Evolutionary conservation across 2,888 invertebrate species (phyloP), one percentile per base, ranked within the genome.

Genomic region (Theristus sp.): DNA sequence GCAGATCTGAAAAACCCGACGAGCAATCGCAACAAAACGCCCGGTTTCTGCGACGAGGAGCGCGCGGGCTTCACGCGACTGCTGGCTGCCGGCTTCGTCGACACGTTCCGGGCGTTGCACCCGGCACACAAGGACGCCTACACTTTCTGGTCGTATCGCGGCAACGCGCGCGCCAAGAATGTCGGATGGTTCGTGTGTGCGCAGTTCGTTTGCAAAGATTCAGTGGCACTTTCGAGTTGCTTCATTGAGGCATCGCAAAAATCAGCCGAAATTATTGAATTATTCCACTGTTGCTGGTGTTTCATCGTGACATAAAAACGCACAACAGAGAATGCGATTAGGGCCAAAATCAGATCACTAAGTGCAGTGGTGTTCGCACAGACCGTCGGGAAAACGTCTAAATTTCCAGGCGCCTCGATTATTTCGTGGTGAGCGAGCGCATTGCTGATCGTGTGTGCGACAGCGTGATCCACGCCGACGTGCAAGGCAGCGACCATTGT

Each of bases 1-100:
- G n/a, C 31, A 71, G 70, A 98, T 81, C 79, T 98, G 71, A 82
- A 85, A 2, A 94, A 96, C 78, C 96, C 98, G 0, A 90, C 90
- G 75, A 81, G 84, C 0, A 98, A 98, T 60, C 62, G 67, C 74
- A 84, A 82, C 64, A 87, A 84, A 74, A 89, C 84, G 73, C 91
- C 98, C 30, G 98, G 98, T 2, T 98, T 96, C 74, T 96, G 96
- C 0, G 81, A 83, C 63, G 88, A 94, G 73, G 98, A 98, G 77
- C 81, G 98, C 38, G 84, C 87, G 17, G 38, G 24, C 20, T 57
- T 58, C 53, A 49, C 28, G 6, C 22, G 27, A 1, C 13, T 31
- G 49, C 56, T 56, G 29, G 10, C 1, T 10, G 6, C 3, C 10
- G 56, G 56, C 22, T 56, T 56, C 29, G 22, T 22, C 27, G 49